Percentiles rank a stretch among this genome's conserved stretches.
Conservation (phyloP, 2,113 vertebrate genomes). For the Trichomycterus rosablanca region DNA sequence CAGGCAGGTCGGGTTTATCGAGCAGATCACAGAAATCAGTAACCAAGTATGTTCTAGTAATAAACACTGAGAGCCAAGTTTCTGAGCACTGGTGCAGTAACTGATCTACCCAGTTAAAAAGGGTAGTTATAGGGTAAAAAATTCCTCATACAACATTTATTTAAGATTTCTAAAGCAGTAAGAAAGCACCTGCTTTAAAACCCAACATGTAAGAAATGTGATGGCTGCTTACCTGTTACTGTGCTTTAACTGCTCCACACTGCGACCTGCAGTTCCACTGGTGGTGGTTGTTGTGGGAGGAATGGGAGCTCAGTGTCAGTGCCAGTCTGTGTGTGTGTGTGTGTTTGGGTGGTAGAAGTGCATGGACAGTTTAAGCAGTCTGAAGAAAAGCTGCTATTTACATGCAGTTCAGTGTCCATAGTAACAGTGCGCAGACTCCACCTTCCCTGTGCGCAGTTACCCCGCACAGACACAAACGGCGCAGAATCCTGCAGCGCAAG, state of each 20-base stretch:
- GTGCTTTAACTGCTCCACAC: neutral
- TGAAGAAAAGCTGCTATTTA: conserved; percentile 33
- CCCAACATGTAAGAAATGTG: neutral
- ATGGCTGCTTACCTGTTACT: neutral
- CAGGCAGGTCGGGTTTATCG: neutral
- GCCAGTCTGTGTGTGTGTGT: neutral
- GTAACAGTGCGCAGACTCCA: conserved; percentile 51
- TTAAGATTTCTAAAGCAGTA: too few relatives aligned
- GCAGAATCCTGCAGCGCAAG: too few relatives aligned
- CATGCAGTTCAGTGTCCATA: conserved; percentile 47
- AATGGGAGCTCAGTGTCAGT: neutral
- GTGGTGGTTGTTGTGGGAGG: neutral
- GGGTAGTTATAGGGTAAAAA: too few relatives aligned
- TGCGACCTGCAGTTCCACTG: too few relatives aligned
- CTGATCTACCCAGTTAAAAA: too few relatives aligned
- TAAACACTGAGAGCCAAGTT: too few relatives aligned
- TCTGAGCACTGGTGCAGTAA: too few relatives aligned
- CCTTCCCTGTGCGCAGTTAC: conserved; percentile 30
- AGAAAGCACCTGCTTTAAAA: neutral
- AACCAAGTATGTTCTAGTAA: too few relatives aligned
- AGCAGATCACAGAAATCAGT: neutral
- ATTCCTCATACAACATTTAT: too few relatives aligned
- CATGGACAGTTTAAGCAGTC: conserved; percentile 21
- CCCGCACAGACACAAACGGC: too few relatives aligned
- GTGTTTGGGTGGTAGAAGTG: conserved; percentile 2